Conservation (phyloP, 1,140 invertebrate genomes). For the Eueides isabella region DNA sequence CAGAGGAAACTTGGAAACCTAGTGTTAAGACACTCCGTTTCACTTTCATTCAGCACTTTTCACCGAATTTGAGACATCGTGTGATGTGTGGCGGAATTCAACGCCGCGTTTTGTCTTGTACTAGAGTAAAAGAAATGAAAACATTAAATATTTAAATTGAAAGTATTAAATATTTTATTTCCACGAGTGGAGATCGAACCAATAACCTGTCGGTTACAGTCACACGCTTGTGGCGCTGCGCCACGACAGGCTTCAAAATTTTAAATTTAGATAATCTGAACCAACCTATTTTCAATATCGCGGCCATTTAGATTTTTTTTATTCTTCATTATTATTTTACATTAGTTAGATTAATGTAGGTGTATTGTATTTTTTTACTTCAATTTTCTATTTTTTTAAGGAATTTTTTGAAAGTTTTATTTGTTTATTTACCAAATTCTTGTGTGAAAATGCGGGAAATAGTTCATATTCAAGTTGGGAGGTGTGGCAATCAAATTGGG, state of each 20-base stretch:
- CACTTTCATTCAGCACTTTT: too few relatives aligned
- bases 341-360: conserved; percentile 48
- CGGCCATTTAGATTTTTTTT: conserved; percentile 27
- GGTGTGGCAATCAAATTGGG: conserved; percentile 91
- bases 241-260: neutral
- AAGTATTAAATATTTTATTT: neutral
- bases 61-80: too few relatives aligned
- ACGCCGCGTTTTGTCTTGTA: neutral
- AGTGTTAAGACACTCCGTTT: too few relatives aligned
- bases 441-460: conserved; percentile 85
- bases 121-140: neutral
- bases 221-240: neutral
- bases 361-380: conserved; percentile 34
- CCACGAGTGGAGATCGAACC: neutral
- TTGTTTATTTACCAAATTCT: conserved; percentile 59
- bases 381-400: conserved; percentile 34
- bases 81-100: neutral
- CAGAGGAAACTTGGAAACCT: too few relatives aligned
- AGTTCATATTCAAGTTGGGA: conserved; percentile 87
- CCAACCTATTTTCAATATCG: neutral
- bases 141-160: neutral
- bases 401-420: conserved; percentile 37
- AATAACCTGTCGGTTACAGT: neutral
- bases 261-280: neutral
- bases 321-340: conserved; percentile 36